Conservation (phyloP, 2,113 vertebrate species). For the Laterallus jamaicensis region DNA sequence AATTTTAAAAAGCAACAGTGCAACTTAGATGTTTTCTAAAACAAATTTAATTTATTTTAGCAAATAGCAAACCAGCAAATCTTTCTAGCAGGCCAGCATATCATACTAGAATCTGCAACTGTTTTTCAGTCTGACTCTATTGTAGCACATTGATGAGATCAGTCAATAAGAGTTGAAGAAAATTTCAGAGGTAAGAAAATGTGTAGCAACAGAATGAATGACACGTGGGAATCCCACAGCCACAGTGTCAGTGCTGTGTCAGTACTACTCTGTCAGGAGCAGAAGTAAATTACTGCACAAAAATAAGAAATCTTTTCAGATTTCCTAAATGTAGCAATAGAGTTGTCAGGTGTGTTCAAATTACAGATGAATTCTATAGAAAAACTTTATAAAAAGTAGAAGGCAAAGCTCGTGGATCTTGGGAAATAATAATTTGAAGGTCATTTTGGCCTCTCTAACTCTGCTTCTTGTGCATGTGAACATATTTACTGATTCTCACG, state of each 20-base stretch:
- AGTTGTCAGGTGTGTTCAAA: background rate
- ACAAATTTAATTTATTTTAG: background rate
- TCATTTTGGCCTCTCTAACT: background rate
- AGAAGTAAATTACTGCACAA: background rate
- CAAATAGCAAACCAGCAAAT: background rate
- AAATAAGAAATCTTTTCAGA: background rate
- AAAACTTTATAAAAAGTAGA: background rate
- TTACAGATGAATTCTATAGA: background rate
- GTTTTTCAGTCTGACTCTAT: background rate
- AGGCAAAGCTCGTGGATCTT: background rate
- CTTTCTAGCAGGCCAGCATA: background rate
- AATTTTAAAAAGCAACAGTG: background rate
- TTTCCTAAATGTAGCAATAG: background rate
- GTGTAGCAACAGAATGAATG: background rate
- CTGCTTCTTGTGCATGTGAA: background rate
- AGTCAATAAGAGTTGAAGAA: background rate
- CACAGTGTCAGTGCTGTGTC: background rate
- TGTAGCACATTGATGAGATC: background rate
- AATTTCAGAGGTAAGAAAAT: conserved; percentile 14
- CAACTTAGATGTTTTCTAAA: background rate
- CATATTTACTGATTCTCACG: background rate
- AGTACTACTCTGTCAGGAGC: background rate
- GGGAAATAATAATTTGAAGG: background rate
- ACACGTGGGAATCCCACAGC: background rate
- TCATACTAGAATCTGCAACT: background rate